Conservation (phyloP, 2,888 invertebrate species). For the Ophion costatus region DNA sequence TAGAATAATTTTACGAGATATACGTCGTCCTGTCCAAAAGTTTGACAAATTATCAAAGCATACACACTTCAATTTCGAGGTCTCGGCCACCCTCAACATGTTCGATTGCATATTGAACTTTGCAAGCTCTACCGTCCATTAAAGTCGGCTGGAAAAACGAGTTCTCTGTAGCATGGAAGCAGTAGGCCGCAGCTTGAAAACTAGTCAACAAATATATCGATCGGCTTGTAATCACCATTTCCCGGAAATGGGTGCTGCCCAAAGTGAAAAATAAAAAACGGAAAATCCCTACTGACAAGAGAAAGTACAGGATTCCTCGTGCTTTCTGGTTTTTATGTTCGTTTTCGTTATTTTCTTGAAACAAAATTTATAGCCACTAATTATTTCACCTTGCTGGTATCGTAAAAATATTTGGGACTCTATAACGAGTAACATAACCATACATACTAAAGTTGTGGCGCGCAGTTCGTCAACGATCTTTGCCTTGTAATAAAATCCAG, state of each 20-base stretch:
- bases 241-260: constrained; percentile 66
- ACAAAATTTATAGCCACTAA: constrained; percentile 14
- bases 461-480: too few relatives aligned
- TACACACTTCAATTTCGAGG: background rate
- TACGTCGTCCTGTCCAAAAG: background rate
- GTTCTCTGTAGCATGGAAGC: background rate
- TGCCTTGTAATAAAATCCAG: too few relatives aligned
- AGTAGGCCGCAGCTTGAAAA: constrained; percentile 23
- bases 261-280: constrained; percentile 68
- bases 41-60: background rate
- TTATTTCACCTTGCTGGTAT: constrained; percentile 11
- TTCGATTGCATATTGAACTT: background rate
- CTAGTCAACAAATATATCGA: constrained; percentile 73
- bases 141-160: background rate
- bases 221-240: constrained; percentile 69
- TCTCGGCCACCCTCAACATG: background rate
- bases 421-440: constrained; percentile 9
- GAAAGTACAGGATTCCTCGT: constrained; percentile 10
- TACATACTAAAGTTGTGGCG: background rate
- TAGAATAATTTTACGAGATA: background rate
- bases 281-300: constrained; percentile 58
- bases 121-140: too few relatives aligned
- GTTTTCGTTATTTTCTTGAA: constrained; percentile 21
- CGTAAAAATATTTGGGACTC: constrained; percentile 43
- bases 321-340: constrained; percentile 12